Evolutionary conservation across 2,888 invertebrate species (phyloP).

Genomic region (Ennomos fuscantarius): DNA sequence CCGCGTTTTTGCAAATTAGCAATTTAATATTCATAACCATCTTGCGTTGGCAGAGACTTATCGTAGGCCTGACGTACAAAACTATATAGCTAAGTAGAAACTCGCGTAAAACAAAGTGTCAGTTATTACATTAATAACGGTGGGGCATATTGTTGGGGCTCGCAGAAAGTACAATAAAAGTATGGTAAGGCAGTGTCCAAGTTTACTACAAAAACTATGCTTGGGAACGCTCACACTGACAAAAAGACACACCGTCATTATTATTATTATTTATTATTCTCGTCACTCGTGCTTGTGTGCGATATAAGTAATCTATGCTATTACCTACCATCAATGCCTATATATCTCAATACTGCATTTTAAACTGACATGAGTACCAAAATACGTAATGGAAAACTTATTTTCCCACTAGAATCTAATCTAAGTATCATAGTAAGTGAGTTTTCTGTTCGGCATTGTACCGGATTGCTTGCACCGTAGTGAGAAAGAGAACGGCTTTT

Average conservation of each 20-base stretch:
- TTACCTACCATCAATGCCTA: no score
- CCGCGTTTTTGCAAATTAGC: conserved; percentile 49
- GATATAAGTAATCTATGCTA: no score
- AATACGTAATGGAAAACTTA: no score
- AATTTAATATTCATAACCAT: conserved; percentile 57
- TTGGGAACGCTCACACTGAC: neutral
- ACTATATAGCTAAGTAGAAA: conserved; percentile 75
- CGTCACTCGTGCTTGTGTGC: no score
- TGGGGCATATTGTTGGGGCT: conserved; percentile 45
- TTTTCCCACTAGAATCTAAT: no score
- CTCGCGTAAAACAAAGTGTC: conserved; percentile 82
- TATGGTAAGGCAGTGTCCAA: conserved; percentile 3
- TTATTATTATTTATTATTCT: no score
- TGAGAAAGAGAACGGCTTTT: no score
- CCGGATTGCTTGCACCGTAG: no score
- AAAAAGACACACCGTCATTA: neutral
- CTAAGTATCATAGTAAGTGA: no score
- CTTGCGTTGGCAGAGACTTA: conserved; percentile 38
- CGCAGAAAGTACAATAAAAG: conserved; percentile 54
- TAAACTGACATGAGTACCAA: no score
- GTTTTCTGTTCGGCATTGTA: no score
- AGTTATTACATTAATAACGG: conserved; percentile 83
- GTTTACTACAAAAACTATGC: neutral
- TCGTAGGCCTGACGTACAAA: conserved; percentile 48
- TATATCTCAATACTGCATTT: no score